phyloP scores from a whole-genome alignment of 1,140 invertebrate species.

The Drosophila funebris region DNA sequence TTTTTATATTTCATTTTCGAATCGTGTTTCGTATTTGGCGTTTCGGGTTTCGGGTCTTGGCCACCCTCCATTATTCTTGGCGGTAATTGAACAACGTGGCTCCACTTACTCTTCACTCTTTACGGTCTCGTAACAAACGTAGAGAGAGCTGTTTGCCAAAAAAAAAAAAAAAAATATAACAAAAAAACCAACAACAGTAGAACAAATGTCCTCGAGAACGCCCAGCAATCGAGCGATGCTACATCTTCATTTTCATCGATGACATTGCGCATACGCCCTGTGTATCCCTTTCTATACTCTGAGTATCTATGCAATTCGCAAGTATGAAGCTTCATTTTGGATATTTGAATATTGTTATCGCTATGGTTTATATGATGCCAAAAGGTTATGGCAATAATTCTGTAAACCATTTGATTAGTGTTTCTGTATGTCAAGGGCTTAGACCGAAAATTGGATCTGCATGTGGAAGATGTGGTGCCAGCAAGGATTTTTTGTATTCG shows the following conservation, averaged over 20 bases:
- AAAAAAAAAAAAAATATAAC: too few relatives aligned
- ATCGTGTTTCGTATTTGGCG: constrained; percentile 44
- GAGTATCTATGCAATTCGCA: background rate
- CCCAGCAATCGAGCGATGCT: constrained; percentile 50
- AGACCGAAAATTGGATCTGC: constrained; percentile 15
- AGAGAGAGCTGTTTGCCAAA: constrained; percentile 55
- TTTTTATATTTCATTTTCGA: constrained; percentile 46
- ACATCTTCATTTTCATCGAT: constrained; percentile 68
- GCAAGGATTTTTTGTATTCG: background rate
- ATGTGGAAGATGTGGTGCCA: background rate
- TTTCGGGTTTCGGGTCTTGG: background rate
- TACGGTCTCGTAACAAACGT: constrained; percentile 62
- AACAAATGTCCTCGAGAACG: constrained; percentile 67
- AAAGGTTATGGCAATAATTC: constrained; percentile 30
- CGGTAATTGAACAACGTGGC: constrained; percentile 77
- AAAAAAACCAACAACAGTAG: too few relatives aligned
- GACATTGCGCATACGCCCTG: constrained; percentile 49
- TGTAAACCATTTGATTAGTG: constrained; percentile 31
- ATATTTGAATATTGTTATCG: constrained; percentile 55
- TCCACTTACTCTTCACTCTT: constrained; percentile 37
- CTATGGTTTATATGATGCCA: background rate
- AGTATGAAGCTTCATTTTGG: constrained; percentile 8
- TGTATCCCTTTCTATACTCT: constrained; percentile 12
- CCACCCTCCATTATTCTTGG: constrained; percentile 70
- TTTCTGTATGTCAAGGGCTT: constrained; percentile 6